Evolutionary conservation across 2,888 invertebrate species (phyloP), one percentile per base, ranked within the genome.

Genomic region (Cerastis rubricosa): DNA sequence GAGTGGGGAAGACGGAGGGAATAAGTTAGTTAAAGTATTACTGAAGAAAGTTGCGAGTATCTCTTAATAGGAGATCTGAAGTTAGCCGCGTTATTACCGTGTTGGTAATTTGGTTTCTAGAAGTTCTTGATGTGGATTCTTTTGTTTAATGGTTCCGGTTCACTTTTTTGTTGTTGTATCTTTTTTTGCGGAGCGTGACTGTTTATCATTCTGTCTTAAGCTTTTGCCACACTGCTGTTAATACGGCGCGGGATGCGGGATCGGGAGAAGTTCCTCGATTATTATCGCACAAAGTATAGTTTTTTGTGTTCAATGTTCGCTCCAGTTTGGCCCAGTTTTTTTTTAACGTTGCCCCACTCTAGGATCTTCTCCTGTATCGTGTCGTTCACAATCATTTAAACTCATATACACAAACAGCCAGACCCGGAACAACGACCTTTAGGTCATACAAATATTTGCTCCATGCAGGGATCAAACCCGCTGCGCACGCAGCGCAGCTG

Each of bases 21-120:
- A 29, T 65, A 57, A 71, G 54, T 64, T 49, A 49, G 61, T 80
- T 72, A 69, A 80, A 80, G 72, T 72, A 83, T 83, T 80, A 35
- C 25, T n/a, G 25, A 74, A 80, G 61, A 59, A 70, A 83, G 76
- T 75, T 63, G 0, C 12, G 11, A 51, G 69, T 69, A 80, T 80
- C 54, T 64, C 19, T 71, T 49, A 35, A 25, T 66, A 49, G 45
- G 35, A 49, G 63, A 67, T 45, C 14, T 61, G 51, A 65, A 71
- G 68, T 83, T 68, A 81, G 49, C 49, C 57, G 57, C 67, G 12
- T 74, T 81, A 45, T 43, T 35, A 22, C 43, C n/a, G n/a, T 45
- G 76, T 25, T 64, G 43, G 51, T 68, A 74, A 79, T 67, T 63
- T 63, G 43, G 49, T 68, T 68, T 57, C 22, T 49, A n/a, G 11